Base-by-base conservation (phyloP, 2,113 vertebrate genomes). In the Lampris megalopsis region DNA sequence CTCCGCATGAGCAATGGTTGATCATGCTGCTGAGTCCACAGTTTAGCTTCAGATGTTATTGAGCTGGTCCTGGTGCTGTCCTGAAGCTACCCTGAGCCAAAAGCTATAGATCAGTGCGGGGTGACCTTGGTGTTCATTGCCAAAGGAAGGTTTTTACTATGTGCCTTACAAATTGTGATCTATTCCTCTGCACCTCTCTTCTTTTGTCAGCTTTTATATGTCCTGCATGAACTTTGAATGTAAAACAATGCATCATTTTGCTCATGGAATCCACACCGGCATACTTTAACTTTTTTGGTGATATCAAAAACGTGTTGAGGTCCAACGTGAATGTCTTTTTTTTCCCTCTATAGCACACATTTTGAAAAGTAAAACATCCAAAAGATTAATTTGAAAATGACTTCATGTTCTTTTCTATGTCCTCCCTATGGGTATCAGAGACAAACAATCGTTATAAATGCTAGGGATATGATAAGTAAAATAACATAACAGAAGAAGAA, bases 21-120 rank as follows among this genome's bases (percentile, higher is more conserved):
- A 64, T 79, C 77, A 67, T 70, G 68, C 77, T 91, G 91, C 91
- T 92, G 91, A 92, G 86, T 88, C 83, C 71, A 87, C 90, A 87
- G 54, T 90, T 87, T 81, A 60, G 50, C 68, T 88, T 88, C 81
- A 86, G 84, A 90, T 86, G 82, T 78, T 87, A 88, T 86, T 75
- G 82, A 79, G 81, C 77, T 67, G 68, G 77, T 84, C 79, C 77
- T 86, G 85, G 88, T 84, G 68, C 63, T 77, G 67, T 78, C 62
- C 0, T 62, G 74, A 47, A 53, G 83, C 64, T 76, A 72, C 77
- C 67, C 65, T 11, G 41, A 86, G 83, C 79, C 81, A 82, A 87
- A 83, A 70, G 71, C 75, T 72, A 60, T 37, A 48, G 68, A 71
- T 42, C 47, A 66, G 49, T 38, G 68, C 56, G 73, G 59, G 68